phyloP scores from a whole-genome alignment of 1,140 invertebrate species.

The Brachionus calyciflorus region DNA sequence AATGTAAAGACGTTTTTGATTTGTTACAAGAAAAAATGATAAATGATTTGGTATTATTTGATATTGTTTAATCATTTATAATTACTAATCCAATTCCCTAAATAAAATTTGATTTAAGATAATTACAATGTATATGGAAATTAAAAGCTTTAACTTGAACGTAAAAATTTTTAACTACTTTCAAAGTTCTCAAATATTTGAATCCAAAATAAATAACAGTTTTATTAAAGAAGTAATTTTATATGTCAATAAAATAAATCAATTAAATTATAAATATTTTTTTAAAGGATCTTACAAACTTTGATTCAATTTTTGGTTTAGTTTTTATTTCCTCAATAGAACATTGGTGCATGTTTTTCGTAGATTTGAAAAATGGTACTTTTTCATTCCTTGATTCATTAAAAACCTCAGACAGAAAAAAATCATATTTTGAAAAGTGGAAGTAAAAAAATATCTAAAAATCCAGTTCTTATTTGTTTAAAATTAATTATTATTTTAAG shows the following conservation, averaged over 20 bases:
- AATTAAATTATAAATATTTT: not conserved
- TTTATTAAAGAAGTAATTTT: conserved; percentile 11
- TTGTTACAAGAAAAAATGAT: not conserved
- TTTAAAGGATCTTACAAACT: not conserved
- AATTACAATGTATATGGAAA: not conserved
- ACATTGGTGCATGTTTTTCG: conserved; percentile 9
- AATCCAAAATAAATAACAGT: not conserved
- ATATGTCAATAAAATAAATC: not conserved
- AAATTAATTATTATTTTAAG: not conserved
- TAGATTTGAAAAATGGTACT: not conserved
- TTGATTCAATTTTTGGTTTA: not conserved
- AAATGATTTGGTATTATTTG: not conserved
- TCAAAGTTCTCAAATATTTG: not conserved
- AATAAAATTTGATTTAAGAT: not conserved
- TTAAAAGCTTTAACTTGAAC: not conserved
- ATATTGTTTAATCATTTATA: not conserved
- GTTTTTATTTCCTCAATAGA: not conserved
- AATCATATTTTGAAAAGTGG: not conserved
- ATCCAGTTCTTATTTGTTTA: not conserved
- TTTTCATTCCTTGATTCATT: not conserved
- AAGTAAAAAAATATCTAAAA: conserved; percentile 9
- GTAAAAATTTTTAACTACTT: not conserved
- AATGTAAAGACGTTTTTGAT: not conserved
- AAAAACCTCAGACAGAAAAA: not conserved
- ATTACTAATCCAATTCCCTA: not conserved